Evolutionary conservation across 2,888 invertebrate genomes (phyloP).

Genomic region (Lissocephala sabroskyi): DNA sequence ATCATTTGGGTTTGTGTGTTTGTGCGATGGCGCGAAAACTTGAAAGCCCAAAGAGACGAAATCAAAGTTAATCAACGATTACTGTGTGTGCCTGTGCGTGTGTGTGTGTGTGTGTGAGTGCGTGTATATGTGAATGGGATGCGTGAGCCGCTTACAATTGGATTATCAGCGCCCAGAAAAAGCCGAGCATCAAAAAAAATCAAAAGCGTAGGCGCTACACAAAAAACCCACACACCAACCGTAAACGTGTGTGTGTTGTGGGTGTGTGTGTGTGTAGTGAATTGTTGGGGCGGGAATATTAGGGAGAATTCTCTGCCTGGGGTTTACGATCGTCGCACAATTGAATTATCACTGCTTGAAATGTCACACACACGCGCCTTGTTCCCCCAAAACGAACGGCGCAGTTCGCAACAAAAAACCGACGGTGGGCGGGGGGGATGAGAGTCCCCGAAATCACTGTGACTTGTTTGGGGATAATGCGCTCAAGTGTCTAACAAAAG

Average conservation of each 20-base stretch:
- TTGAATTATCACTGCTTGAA: slow-evolving; percentile 63
- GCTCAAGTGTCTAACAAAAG: slow-evolving; percentile 45
- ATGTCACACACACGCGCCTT: slow-evolving; percentile 58
- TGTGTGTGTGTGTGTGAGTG: slow-evolving; percentile 2
- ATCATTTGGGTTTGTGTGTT: slow-evolving; percentile 44
- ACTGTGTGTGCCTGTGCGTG: slow-evolving; percentile 4
- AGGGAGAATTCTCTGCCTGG: too few species aligned
- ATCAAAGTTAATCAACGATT: slow-evolving; percentile 53
- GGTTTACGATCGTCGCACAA: slow-evolving; percentile 44
- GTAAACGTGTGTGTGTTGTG: slow-evolving; percentile 25
- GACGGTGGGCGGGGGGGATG: too few species aligned
- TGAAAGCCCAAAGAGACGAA: slow-evolving; percentile 37
- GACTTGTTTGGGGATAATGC: slow-evolving; percentile 20
- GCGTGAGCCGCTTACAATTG: slow-evolving; percentile 44
- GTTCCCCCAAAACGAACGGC: slow-evolving; percentile 9
- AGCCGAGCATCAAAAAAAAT: slow-evolving; percentile 13
- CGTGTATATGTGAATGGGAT: slow-evolving; percentile 22
- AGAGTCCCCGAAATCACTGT: too few species aligned
- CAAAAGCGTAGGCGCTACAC: slow-evolving; percentile 42
- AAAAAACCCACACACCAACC: not conserved
- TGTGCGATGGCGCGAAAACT: slow-evolving; percentile 18
- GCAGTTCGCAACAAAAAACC: too few species aligned
- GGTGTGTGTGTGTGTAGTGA: slow-evolving; percentile 13
- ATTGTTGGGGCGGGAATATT: not conserved
- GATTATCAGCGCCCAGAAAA: slow-evolving; percentile 37